phyloP scores from a whole-genome alignment of 2,113 vertebrate species.

The Oncorhynchus tshawytscha region DNA sequence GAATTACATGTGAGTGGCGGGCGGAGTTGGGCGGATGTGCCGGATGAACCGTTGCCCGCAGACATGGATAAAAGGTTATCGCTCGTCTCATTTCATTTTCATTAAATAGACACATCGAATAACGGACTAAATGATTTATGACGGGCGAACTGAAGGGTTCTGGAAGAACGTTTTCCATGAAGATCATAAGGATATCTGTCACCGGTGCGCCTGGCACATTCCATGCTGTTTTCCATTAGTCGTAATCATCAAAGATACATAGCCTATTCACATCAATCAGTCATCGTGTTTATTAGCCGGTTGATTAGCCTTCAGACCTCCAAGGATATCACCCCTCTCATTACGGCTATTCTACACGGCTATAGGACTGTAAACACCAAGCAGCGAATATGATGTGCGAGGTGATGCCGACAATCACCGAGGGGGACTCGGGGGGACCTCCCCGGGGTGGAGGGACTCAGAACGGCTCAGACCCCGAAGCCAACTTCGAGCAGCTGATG shows the following conservation, averaged over 20 bases:
- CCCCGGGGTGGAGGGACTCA: slow-evolving; percentile 69
- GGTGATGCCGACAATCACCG: slow-evolving; percentile 97
- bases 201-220: background rate
- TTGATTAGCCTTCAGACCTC: too few species aligned
- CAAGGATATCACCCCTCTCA: background rate
- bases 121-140: background rate
- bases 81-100: slow-evolving; percentile 39
- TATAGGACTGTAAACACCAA: too few species aligned
- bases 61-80: slow-evolving; percentile 63
- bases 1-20: slow-evolving; percentile 67
- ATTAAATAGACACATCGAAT: slow-evolving; percentile 44
- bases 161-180: background rate
- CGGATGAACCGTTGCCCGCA: slow-evolving; percentile 59
- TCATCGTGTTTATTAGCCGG: too few species aligned
- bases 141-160: background rate
- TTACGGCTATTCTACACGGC: background rate
- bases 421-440: slow-evolving; percentile 89
- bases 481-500: slow-evolving; percentile 98
- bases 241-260: background rate
- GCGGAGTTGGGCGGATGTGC: slow-evolving; percentile 68
- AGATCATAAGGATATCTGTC: background rate
- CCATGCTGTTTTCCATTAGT: background rate
- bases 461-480: slow-evolving; percentile 83
- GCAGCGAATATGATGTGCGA: slow-evolving; percentile 89
- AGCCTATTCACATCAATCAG: background rate